Conservation (phyloP, 1,140 invertebrate genomes). For the Saccostrea echinata region DNA sequence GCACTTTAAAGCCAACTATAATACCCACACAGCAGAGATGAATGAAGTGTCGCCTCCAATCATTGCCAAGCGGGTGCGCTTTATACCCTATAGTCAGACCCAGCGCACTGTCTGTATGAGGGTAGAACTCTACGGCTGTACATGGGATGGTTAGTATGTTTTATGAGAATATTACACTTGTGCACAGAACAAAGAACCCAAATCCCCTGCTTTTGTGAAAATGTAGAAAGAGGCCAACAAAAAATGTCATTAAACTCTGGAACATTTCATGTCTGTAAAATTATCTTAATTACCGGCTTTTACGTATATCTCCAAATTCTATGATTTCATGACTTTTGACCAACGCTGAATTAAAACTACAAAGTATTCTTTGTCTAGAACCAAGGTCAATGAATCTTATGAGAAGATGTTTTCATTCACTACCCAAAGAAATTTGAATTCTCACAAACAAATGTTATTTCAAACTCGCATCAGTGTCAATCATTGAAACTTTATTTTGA, state of each 20-base stretch:
- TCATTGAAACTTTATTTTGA: constrained; percentile 18
- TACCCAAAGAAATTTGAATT: not conserved
- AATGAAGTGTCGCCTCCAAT: constrained; percentile 77
- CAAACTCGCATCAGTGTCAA: constrained; percentile 7
- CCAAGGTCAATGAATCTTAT: not conserved
- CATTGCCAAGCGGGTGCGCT: constrained; percentile 75
- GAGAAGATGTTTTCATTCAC: not conserved
- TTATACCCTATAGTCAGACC: constrained; percentile 75
- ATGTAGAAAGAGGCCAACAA: not conserved
- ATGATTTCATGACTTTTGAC: constrained; percentile 22
- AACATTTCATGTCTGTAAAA: not conserved
- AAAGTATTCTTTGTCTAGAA: constrained; percentile 6
- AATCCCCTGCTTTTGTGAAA: not conserved
- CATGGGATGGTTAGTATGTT: constrained; percentile 72
- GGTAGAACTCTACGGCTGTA: constrained; percentile 77
- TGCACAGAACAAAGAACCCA: not conserved
- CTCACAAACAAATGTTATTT: constrained; percentile 37
- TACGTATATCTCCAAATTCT: not conserved
- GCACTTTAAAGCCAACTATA: constrained; percentile 76
- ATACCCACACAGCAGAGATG: constrained; percentile 74
- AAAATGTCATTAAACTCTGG: not conserved
- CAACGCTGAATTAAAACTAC: not conserved
- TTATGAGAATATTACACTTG: not conserved
- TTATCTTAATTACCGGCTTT: constrained; percentile 15
- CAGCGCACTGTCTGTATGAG: constrained; percentile 76